Conservation (phyloP, 2,113 vertebrate species). For the Emberiza fucata region DNA sequence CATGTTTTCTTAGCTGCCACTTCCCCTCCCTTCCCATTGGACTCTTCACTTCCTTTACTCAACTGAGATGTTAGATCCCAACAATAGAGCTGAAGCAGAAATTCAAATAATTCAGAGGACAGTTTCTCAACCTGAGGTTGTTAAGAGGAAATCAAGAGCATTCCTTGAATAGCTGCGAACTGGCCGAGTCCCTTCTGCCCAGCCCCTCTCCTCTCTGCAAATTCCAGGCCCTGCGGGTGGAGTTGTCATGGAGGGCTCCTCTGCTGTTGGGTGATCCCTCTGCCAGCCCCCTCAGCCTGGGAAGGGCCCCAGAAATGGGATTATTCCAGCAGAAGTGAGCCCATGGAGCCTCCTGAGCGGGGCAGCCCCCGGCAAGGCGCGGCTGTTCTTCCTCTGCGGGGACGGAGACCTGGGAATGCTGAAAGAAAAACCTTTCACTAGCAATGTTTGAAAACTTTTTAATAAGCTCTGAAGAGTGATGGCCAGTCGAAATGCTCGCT, state of each 20-base stretch:
- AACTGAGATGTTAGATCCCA: neutral
- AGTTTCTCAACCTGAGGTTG: neutral
- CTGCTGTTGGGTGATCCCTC: neutral
- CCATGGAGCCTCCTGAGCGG: neutral
- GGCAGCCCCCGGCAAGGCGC: neutral
- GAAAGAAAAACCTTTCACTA: neutral
- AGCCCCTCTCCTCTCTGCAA: neutral
- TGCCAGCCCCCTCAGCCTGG: neutral
- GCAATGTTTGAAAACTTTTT: neutral
- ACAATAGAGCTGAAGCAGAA: neutral
- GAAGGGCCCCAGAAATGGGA: neutral
- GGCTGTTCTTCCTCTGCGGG: neutral
- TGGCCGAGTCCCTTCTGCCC: neutral
- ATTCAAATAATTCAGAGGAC: neutral
- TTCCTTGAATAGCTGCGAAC: neutral
- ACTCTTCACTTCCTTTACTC: neutral
- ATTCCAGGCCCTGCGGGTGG: neutral
- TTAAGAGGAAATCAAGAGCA: constrained; percentile 26
- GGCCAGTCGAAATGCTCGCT: neutral
- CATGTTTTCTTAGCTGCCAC: neutral
- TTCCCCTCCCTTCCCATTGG: neutral
- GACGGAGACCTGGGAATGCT: neutral
- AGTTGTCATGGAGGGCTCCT: neutral
- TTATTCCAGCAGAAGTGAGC: neutral
- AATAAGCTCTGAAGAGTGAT: neutral